Evolutionary conservation across 2,888 invertebrate species (phyloP), one percentile per base, ranked within the genome.

Genomic region (Acrobasis consociella): DNA sequence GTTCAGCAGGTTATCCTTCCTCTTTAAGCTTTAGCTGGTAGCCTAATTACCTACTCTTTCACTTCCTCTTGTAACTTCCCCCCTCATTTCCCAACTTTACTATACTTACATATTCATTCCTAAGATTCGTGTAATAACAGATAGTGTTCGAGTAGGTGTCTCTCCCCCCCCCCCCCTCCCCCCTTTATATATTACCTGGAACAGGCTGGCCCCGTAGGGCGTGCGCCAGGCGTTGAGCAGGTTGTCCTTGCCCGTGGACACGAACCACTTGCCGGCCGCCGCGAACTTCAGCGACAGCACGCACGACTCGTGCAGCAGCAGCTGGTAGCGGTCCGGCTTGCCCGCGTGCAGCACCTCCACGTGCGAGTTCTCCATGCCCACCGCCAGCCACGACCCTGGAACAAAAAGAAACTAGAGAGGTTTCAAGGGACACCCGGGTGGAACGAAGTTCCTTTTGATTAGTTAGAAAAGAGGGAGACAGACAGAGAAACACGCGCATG

Each of bases 201-300:
- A 99, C 94, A 99, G 98, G 80, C 97, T 98, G 72, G 99, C 98
- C 70, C 99, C 99, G 83, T 99, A 99, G 0, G 99, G 99, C 78
- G 99, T 98, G 80, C 99, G 94, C 99, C 99, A 99, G 49, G 98
- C 98, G 88, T 99, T 99, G 62, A 99, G 94, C 82, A 98, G 93
- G 91, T 99, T 99, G 88, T 99, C 99, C 93, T 99, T 99, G 72
- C 99, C 99, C n/a, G 99, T 99, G 70, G 97, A 98, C 71, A 99
- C 98, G 91, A 99, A 99, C 99, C 99, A 99, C 91, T 99, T 99
- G 77, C 99, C 99, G 83, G 97, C 96, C 60, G 97, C 96, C 58
- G 99, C 99, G 91, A 99, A 99, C 86, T 97, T 95, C 69, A 99
- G 94, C 69, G 99, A 98, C 65, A 99, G 94, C 50, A 99, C 99